Base-by-base conservation (phyloP, 1,140 invertebrate species). In the Chlorops oryzae region DNA sequence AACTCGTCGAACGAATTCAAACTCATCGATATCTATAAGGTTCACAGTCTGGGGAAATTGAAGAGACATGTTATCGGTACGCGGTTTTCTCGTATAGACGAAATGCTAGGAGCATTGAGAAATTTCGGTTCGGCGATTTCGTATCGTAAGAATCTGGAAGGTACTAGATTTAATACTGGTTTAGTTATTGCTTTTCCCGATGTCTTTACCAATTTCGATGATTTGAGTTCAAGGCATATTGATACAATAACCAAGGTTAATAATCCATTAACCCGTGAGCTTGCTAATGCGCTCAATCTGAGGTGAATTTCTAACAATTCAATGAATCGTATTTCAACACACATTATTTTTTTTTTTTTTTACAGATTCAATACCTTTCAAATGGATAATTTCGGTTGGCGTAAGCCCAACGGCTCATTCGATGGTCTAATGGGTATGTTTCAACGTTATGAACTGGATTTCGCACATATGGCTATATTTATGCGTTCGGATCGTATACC, bases 211-310 rank as follows among this genome's bases (percentile, higher is more conserved):
- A 52, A 59, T 32, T 60, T 72, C 13, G 58, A 69, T 13, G 77
- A 78, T 55, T 53, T 77, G 24, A 68, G 61, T 3, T 48, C 72
- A 44, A 58, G 75, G 0, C 75, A 78, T 40, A 73, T 78, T 20
- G 76, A 78, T 32, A 76, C 75, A 1, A 77, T 75, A 47, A 74
- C 77, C 0, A 78, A 78, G 47, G 59, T 77, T 0, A 77, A 74
- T 42, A 76, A 77, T 58, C 74, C 74, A 3, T 51, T 79, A 1
- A 64, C 76, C 20, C 56, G 73, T 48, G 62, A 74, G 20, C 55
- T 72, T 35, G 73, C 72, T 3, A 72, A 77, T 44, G 71, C 75
- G 25, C 48, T 79, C 7, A 68, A 78, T 51, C 74, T 78, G 47
- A 70, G 72, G 77, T 78, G 50, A 42, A 43, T 35, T 23, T n/a